Evolutionary conservation across 2,797 vertebrate genomes (phyloP), one percentile per base, ranked within the genome.

Genomic region (Arvicola amphibius): DNA sequence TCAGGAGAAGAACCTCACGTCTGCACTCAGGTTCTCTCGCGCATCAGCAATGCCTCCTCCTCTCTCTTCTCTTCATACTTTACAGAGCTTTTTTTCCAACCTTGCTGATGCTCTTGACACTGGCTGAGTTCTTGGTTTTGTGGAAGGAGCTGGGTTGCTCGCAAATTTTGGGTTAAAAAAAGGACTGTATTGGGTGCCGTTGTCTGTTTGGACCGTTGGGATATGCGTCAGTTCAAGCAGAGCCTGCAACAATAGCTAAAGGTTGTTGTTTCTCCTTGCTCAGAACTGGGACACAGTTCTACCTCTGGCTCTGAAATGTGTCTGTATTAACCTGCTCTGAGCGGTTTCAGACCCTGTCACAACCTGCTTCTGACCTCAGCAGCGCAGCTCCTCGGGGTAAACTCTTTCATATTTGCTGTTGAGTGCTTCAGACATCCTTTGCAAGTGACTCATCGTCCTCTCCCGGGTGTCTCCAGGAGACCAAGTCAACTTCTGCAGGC

Each of bases 281-380:
- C 23, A 48, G 61, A 69, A 67, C 59, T 12, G 51, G 56, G 56
- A 51, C 43, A 77, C 16, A 76, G 40, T 23, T 78, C 73, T 71
- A 65, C 79, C 23, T 5, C 74, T 59, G 81, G 34, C 78, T 84
- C 37, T 53, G 69, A 13, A 46, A 14, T 73, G 56, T 74, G 79
- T 92, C 86, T 77, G 14, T 48, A 10, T 93, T 74, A 21, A 63
- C 81, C n/a, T 59, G 63, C 81, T 73, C 63, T 67, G 17, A 94
- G 85, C 69, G 14, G 88, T 74, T 77, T 93, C 40, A 63, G n/a
- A 77, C 85, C 85, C 76, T 89, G 96, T 95, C 73, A 37, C 92
- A 95, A 89, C 94, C 96, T 97, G 96, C 61, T 91, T 0, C 0
- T 93, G 90, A 96, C 95, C 85, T 94, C 90, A 87, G 85, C 88